Conservation (phyloP, 1,140 invertebrate genomes). For the Drosophila lacteicornis region DNA sequence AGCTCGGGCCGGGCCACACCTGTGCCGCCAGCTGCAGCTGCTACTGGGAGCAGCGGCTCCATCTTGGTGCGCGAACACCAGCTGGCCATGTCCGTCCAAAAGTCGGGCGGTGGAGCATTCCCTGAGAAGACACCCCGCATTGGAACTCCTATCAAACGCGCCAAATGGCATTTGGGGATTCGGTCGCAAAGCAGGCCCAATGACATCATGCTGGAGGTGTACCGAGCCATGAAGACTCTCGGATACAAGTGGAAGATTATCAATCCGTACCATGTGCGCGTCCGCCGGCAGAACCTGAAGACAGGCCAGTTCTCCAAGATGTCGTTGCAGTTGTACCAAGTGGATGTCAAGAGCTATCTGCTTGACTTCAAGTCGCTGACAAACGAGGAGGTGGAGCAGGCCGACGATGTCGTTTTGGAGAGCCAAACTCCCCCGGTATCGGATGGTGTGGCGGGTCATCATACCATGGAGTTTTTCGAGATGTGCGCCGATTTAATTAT, state of each 20-base stretch:
- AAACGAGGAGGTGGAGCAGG: constrained; percentile 90
- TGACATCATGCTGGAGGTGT: constrained; percentile 99
- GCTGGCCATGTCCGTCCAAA: constrained; percentile 74
- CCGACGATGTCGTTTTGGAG: constrained; percentile 86
- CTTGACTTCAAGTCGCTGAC: constrained; percentile 98
- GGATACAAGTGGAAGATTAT: constrained; percentile 99
- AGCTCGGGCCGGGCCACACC: constrained; percentile 74
- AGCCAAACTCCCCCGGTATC: constrained; percentile 85
- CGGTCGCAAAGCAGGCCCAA: constrained; percentile 99
- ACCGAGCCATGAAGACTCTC: constrained; percentile 98
- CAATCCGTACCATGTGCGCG: constrained; percentile 97
- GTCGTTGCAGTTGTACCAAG: constrained; percentile 99
- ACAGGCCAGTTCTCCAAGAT: constrained; percentile 96
- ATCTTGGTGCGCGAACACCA: constrained; percentile 87
- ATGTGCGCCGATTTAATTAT: constrained; percentile 99
- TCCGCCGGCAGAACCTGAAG: constrained; percentile 94
- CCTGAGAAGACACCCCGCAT: constrained; percentile 85
- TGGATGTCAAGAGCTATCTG: constrained; percentile 98
- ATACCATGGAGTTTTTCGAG: constrained; percentile 99
- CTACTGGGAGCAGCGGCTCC: constrained; percentile 5
- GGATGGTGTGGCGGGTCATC: constrained; percentile 88
- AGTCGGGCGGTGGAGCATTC: constrained; percentile 72
- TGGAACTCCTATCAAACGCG: constrained; percentile 92
- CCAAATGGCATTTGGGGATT: constrained; percentile 99
- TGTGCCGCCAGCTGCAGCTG: constrained; percentile 23